Evolutionary conservation across 2,797 vertebrate genomes (phyloP), one percentile per base, ranked within the genome.

Genomic region (Anabas testudineus): DNA sequence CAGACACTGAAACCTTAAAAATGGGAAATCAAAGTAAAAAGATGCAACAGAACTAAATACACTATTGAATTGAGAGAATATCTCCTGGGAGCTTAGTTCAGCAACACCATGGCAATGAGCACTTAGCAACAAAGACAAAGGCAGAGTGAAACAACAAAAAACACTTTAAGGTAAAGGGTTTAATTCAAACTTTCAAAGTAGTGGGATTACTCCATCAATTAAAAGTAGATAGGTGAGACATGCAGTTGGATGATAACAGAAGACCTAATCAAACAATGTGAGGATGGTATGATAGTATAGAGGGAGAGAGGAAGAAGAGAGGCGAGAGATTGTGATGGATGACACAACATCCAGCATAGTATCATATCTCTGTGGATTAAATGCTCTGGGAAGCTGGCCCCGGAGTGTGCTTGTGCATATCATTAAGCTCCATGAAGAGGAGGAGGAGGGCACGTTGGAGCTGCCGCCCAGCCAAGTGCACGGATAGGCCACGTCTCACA

Each of bases 311-410:
- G 30, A 58, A 37, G 69, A 69, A 71, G 47, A 76, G 74, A 59
- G 32, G 56, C 41, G 48, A 71, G 70, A 74, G 85, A 85, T 83
- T 85, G 84, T 90, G 85, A 89, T 88, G 86, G 85, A 92, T 88
- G 88, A 90, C 84, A 89, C 82, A 90, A 83, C 88, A 91, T 81
- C 85, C 85, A 86, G 85, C 83, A 84, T 87, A 87, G 90, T 88
- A 89, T 90, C 87, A 90, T 91, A 91, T 91, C 90, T 89, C 88
- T 85, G 86, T 88, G 91, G 92, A 93, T 93, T 92, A 93, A 91
- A 91, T 87, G 89, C 88, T 92, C 85, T 84, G 87, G 83, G 88
- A 91, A 91, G 80, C 78, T 84, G 90, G 89, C 85, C 86, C 85
- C 16, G 41, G 89, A 85, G 90, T 92, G 92, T 92, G 92, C 89